Evolutionary conservation across 30 jellyfish, hydroid and myxozoan species (phyloP).

Genomic region (Pseudorhiza aurosa): DNA sequence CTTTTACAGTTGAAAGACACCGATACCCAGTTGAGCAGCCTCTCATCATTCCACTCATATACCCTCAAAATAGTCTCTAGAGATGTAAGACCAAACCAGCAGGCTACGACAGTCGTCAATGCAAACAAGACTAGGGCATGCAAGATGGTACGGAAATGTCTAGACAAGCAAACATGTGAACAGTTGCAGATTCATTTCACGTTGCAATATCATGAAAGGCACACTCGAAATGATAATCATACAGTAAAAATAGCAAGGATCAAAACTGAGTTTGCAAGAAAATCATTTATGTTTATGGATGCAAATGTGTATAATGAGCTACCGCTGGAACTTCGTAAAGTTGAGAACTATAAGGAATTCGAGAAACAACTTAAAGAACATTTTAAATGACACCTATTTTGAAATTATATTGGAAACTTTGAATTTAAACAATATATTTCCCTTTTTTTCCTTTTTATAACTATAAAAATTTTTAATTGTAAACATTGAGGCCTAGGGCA

Average conservation of each 20-base stretch:
- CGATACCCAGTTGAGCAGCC: conserved; percentile 45
- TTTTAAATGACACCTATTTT: conserved; percentile 9
- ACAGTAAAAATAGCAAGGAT: conserved; percentile 40
- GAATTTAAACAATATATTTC: not conserved
- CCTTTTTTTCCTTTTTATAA: conserved; percentile 6
- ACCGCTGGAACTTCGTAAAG: conserved; percentile 62
- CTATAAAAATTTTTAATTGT: conserved; percentile 19
- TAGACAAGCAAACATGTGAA: conserved; percentile 15
- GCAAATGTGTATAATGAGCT: conserved; percentile 58
- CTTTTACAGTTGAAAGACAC: conserved; percentile 20
- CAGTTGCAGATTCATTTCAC: conserved; percentile 5
- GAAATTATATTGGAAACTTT: conserved; percentile 18
- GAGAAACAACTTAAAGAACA: conserved; percentile 27
- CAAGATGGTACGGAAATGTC: conserved; percentile 19
- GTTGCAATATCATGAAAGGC: conserved; percentile 8
- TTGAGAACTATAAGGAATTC: conserved; percentile 18
- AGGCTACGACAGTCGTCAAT: no score
- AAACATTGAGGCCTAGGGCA: no score
- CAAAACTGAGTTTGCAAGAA: conserved; percentile 59
- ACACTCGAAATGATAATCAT: conserved; percentile 30
- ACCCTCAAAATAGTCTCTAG: conserved; percentile 24
- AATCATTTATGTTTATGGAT: conserved; percentile 48
- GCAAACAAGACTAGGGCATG: conserved; percentile 12
- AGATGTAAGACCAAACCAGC: conserved; percentile 35
- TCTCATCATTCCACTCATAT: conserved; percentile 21